These are phyloP conservation scores for Phataginus tetradactyla DNA, from an alignment of 2,797 vertebrate species.

Conservation along the genomic window DNA sequence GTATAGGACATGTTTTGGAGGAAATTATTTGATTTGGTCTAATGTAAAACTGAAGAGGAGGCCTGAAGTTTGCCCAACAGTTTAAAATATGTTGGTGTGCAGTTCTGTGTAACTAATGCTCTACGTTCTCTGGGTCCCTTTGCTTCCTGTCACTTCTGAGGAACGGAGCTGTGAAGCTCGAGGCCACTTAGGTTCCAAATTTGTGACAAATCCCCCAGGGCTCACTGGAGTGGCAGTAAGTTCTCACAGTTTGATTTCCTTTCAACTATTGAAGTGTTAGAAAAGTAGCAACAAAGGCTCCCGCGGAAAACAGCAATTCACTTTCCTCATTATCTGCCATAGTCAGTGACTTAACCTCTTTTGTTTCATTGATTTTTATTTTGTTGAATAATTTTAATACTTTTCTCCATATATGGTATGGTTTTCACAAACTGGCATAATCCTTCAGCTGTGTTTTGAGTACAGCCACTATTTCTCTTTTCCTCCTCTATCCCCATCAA, in stretches of 20 bases:
- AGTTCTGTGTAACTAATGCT: constrained; percentile 57
- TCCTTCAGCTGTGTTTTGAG: not conserved
- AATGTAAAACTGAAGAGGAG: constrained; percentile 62
- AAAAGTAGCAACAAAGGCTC: constrained; percentile 49
- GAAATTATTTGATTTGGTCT: constrained; percentile 46
- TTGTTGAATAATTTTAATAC: constrained; percentile 57
- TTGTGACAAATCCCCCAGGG: constrained; percentile 73
- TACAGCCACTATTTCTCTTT: not conserved
- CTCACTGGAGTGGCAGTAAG: constrained; percentile 78
- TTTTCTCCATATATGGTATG: not conserved
- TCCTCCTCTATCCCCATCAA: not conserved
- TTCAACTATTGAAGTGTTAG: constrained; percentile 67
- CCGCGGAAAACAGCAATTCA: constrained; percentile 31
- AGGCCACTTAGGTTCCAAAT: constrained; percentile 73
- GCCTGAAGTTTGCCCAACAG: constrained; percentile 40
- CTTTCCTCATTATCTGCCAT: not conserved
- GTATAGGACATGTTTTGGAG: constrained; percentile 46
- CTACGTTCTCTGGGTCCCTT: constrained; percentile 50
- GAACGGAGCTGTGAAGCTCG: constrained; percentile 63
- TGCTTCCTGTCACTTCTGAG: constrained; percentile 69
- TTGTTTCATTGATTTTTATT: constrained; percentile 21
- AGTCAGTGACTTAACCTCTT: constrained; percentile 2
- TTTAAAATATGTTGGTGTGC: constrained; percentile 56
- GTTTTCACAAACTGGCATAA: not conserved
- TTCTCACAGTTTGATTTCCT: constrained; percentile 74